Evolutionary conservation across 2,797 vertebrate genomes (phyloP), one percentile per base, ranked within the genome.

Genomic region (Mastacembelus armatus): DNA sequence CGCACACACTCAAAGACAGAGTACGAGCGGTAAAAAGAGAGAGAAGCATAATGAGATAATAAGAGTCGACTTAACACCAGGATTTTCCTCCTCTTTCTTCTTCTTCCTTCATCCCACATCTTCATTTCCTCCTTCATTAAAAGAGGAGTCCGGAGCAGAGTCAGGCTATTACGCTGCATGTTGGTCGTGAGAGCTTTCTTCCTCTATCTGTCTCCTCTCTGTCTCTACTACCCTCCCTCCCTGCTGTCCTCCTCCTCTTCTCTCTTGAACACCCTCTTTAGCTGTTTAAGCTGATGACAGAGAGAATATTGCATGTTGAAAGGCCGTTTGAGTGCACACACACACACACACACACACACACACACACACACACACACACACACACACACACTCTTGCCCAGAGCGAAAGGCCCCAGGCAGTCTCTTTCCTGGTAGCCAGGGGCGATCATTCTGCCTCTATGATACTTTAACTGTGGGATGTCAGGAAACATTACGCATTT

Each of bases 401-500:
- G 87, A 94, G 93, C 93, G 55, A 93, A 92, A 94, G 78, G 89
- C 95, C 94, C 88, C 89, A 92, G 94, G 94, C 93, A 89, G 91
- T 92, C 88, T 94, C 87, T 89, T 83, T 90, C 89, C 84, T 70
- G 76, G 86, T 94, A 91, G 94, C 95, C 94, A 93, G 91, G 85
- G 94, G 95, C 94, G 47, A 91, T 92, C 80, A 87, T 91, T 92
- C 94, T 91, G 81, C 88, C 90, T 89, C 92, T 94, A 89, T 94
- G 93, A 94, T 94, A 93, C 89, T 92, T 88, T 93, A 94, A 94
- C 91, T 93, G 92, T 92, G 91, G 90, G 91, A 93, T 95, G 94
- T 95, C 95, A 95, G 90, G 80, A 94, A 93, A 92, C 90, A 95
- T 96, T 95, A 95, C 72, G 88, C 90, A 88, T 89, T 85, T 81